A percentile compares a stretch with the other conserved stretches of the same genome.
Conservation (phyloP, 1,140 invertebrate species). For the Monomorium pharaonis region DNA sequence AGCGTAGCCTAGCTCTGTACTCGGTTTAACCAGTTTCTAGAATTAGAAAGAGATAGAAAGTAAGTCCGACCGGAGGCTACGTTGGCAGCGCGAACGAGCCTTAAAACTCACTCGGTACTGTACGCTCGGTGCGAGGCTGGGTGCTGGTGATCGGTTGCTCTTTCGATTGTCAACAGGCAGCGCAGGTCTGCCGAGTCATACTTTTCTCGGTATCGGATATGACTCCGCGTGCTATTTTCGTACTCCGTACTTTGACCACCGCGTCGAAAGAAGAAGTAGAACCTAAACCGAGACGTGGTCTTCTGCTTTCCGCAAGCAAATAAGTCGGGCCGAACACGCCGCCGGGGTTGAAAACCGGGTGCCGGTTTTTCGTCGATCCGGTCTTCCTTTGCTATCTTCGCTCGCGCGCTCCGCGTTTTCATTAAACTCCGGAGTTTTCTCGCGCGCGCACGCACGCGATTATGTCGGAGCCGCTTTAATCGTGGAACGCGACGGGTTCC, state of each 20-base stretch:
- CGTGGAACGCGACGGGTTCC: conserved; percentile 20
- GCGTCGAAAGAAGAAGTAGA: neutral
- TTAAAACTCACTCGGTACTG: neutral
- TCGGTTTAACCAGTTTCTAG: no score
- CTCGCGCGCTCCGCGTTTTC: neutral
- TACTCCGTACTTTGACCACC: conserved; percentile 10
- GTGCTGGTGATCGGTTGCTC: neutral
- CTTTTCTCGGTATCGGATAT: neutral
- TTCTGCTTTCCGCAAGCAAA: neutral
- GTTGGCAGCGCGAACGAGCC: no score
- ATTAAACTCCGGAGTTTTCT: conserved; percentile 22
- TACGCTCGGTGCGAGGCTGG: neutral
- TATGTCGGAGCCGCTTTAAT: no score
- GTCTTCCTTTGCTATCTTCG: neutral
- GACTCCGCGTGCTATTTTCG: conserved; percentile 2
- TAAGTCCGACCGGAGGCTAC: no score
- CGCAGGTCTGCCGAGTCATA: neutral
- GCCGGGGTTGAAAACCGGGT: neutral
- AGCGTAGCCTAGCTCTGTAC: no score
- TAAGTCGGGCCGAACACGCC: neutral
- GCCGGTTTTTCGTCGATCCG: neutral
- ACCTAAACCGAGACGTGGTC: neutral
- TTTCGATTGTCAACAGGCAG: neutral
- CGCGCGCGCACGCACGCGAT: neutral
- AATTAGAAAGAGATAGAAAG: no score